Evolutionary conservation across 2,113 vertebrate species (phyloP).

Genomic region (Callopanchax toddi): DNA sequence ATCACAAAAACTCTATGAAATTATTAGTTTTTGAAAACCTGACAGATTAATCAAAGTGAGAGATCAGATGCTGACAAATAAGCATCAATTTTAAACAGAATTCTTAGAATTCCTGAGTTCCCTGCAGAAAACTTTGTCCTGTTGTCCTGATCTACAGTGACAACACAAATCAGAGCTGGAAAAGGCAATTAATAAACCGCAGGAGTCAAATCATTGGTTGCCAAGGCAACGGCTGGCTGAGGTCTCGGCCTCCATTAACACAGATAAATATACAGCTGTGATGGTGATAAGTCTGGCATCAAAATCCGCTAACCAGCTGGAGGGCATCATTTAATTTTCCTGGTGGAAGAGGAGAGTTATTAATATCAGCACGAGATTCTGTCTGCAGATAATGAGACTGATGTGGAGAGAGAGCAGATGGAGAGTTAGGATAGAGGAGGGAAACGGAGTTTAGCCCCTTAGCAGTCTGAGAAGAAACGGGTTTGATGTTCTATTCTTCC

Average conservation of each 20-base stretch:
- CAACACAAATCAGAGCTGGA: constrained; percentile 1
- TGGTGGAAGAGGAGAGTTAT: constrained; percentile 45
- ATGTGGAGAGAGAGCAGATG: constrained; percentile 38
- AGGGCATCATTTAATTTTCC: constrained; percentile 55
- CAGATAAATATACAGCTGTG: constrained; percentile 50
- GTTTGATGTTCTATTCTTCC: background rate
- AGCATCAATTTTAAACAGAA: too few species aligned
- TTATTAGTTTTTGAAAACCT: too few species aligned
- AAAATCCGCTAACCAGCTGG: constrained; percentile 57
- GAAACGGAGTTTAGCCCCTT: constrained; percentile 12
- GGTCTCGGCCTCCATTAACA: constrained; percentile 37
- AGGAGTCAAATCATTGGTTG: constrained; percentile 50
- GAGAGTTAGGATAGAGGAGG: constrained; percentile 26
- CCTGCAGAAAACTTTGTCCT: too few species aligned
- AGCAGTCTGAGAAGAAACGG: background rate
- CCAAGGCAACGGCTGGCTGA: constrained; percentile 58
- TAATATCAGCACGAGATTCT: constrained; percentile 44
- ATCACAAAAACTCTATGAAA: too few species aligned
- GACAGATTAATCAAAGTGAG: too few species aligned
- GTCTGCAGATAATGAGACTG: constrained; percentile 45
- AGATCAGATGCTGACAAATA: too few species aligned
- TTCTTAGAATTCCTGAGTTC: too few species aligned
- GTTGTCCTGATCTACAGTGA: too few species aligned
- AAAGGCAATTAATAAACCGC: background rate
- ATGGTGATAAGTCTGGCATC: constrained; percentile 51